Evolutionary conservation across 2,113 vertebrate species (phyloP).

Genomic region (Malaclemys terrapin): DNA sequence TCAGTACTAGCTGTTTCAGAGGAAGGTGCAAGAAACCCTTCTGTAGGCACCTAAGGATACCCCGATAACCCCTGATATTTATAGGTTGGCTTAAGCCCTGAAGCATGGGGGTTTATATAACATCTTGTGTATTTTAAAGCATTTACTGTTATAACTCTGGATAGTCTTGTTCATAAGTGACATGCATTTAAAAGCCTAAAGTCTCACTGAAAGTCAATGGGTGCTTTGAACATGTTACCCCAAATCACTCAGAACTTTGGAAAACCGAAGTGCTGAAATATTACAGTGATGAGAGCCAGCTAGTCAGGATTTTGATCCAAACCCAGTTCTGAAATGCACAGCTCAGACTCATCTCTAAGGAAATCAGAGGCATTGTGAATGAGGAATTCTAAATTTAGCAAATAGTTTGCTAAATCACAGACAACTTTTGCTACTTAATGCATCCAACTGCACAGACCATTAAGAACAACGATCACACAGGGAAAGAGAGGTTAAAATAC

Average conservation of each 20-base stretch:
- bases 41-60: not conserved
- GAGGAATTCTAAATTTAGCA: not conserved
- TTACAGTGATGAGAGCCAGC: not conserved
- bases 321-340: not conserved
- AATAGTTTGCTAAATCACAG: slow-evolving; percentile 12
- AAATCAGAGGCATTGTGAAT: not conserved
- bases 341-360: not conserved
- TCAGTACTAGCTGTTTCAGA: not conserved
- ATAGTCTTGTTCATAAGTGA: not conserved
- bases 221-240: not conserved
- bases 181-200: not conserved
- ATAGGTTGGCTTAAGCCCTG: not conserved
- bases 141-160: accelerated
- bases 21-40: not conserved
- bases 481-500: not conserved
- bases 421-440: not conserved
- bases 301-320: not conserved
- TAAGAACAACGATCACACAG: not conserved
- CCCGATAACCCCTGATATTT: accelerated
- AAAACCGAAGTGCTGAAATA: not conserved
- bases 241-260: not conserved
- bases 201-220: not conserved
- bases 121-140: accelerated
- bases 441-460: not conserved
- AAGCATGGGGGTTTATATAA: not conserved